These are phyloP conservation scores for Myotis davidii DNA, from an alignment of 2,113 vertebrate species.

Conservation along the genomic window DNA sequence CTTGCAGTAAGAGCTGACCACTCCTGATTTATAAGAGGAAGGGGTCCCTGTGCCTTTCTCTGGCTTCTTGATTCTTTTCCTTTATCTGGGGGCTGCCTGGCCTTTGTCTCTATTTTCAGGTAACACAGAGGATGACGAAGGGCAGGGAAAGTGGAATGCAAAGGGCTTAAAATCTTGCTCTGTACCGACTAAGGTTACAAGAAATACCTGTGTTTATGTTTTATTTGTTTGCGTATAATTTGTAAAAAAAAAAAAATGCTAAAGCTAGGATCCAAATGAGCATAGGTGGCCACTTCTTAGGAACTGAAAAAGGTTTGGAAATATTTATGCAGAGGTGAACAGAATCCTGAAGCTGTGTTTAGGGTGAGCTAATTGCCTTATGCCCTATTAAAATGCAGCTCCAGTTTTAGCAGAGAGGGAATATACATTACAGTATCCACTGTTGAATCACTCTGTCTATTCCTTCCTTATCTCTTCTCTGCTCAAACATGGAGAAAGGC, in stretches of 20 bases:
- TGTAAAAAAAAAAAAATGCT: neutral
- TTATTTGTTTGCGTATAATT: constrained; percentile 28
- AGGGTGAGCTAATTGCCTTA: neutral
- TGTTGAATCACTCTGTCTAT: neutral
- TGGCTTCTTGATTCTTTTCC: neutral
- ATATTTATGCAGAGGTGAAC: neutral
- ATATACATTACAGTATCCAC: neutral
- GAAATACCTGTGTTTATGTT: neutral
- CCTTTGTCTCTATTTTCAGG: neutral
- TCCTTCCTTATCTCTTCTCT: neutral
- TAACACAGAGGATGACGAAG: neutral
- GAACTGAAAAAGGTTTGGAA: neutral
- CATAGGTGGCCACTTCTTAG: neutral
- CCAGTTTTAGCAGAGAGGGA: neutral
- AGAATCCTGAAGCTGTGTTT: neutral
- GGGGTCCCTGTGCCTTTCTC: neutral
- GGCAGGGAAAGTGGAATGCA: neutral
- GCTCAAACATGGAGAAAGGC: neutral
- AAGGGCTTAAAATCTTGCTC: neutral
- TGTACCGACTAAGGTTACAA: neutral
- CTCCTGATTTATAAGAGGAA: neutral
- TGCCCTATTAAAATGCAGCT: neutral
- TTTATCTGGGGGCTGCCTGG: neutral
- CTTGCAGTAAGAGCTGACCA: neutral
- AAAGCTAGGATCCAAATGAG: neutral